Conservation (phyloP, 2,797 vertebrate genomes). For the Avahi laniger region DNA sequence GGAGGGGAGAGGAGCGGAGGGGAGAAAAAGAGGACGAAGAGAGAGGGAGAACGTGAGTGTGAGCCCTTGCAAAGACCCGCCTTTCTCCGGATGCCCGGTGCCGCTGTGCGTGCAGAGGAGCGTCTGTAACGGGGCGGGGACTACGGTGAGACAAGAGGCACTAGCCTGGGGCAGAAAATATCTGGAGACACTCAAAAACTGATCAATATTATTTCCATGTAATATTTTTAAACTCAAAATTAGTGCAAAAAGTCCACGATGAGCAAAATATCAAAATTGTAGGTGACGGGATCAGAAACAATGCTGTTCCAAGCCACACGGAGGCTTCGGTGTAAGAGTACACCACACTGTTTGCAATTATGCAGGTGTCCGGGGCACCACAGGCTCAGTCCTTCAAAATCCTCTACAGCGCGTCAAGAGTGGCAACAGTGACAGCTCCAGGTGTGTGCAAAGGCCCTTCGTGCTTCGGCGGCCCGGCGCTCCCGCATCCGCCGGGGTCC, state of each 20-base stretch:
- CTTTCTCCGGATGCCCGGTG: background rate
- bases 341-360: no score
- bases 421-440: background rate
- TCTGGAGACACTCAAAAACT: background rate
- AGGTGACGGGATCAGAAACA: background rate
- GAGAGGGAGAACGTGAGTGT: background rate
- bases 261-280: background rate
- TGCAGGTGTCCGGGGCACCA: background rate
- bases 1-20: no score
- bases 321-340: background rate
- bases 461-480: accelerated
- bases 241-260: background rate
- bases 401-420: accelerated
- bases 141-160: background rate
- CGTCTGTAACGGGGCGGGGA: background rate
- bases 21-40: no score
- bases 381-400: no score
- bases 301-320: background rate
- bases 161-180: background rate
- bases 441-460: accelerated
- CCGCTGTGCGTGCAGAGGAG: background rate
- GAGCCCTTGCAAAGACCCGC: no score
- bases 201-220: background rate
- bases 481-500: background rate
- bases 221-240: background rate